Percentiles rank a stretch among this genome's conserved stretches.
Evolutionary conservation across 2,797 vertebrate genomes (phyloP).

Genomic region (Rhinophrynus dorsalis): DNA sequence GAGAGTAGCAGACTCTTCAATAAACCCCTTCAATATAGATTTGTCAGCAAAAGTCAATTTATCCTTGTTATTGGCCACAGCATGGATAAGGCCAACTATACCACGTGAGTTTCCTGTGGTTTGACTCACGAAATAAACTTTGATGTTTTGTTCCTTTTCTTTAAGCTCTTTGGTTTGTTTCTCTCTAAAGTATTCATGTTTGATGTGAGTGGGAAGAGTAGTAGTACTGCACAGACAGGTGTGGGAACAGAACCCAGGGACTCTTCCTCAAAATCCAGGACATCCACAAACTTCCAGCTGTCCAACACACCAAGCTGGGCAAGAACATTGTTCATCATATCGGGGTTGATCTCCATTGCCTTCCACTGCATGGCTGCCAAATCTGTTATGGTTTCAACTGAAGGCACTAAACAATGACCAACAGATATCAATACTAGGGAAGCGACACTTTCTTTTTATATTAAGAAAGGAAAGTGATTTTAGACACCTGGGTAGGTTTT

Average conservation of each 20-base stretch:
- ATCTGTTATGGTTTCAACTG: too few species aligned
- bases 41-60: slow-evolving; percentile 79
- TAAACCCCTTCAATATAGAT: slow-evolving; percentile 87
- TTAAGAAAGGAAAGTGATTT: too few species aligned
- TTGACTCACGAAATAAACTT: slow-evolving; percentile 93
- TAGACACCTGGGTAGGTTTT: too few species aligned
- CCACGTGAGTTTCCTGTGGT: slow-evolving; percentile 90
- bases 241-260: slow-evolving; percentile 77
- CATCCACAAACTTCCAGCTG: slow-evolving; percentile 86
- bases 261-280: slow-evolving; percentile 88
- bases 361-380: slow-evolving; percentile 79
- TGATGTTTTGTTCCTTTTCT: slow-evolving; percentile 68
- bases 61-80: slow-evolving; percentile 88
- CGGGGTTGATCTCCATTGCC: slow-evolving; percentile 89
- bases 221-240: slow-evolving; percentile 85
- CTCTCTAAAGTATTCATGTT: slow-evolving; percentile 90
- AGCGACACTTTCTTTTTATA: too few species aligned
- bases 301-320: slow-evolving; percentile 79
- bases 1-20: slow-evolving; percentile 82
- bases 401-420: too few species aligned
- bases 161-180: slow-evolving; percentile 81
- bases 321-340: slow-evolving; percentile 87
- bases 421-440: too few species aligned
- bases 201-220: slow-evolving; percentile 91
- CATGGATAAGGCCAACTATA: slow-evolving; percentile 89